Evolutionary conservation across 2,888 invertebrate species (phyloP).

Genomic region (Phaedon cochleariae): DNA sequence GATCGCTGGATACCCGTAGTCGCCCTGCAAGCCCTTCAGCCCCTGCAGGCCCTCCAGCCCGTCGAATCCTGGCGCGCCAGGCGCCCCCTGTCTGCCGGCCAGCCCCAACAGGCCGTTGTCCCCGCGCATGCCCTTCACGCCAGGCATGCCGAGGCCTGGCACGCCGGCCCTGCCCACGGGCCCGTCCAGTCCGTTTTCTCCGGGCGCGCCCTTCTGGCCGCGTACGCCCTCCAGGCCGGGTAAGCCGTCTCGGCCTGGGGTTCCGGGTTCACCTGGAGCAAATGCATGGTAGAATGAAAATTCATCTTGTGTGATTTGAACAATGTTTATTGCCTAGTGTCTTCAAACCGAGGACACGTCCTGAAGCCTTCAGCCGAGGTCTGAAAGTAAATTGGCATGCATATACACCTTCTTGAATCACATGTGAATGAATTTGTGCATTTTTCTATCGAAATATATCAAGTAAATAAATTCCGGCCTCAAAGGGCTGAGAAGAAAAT

Average conservation of each 20-base stretch:
- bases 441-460: too few species aligned
- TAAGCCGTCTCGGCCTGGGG: constrained; percentile 71
- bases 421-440: too few species aligned
- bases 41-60: constrained; percentile 56
- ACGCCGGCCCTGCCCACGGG: constrained; percentile 70
- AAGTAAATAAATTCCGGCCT: too few species aligned
- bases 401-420: too few species aligned
- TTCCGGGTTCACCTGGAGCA: constrained; percentile 70
- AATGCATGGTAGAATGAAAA: too few species aligned
- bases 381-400: too few species aligned
- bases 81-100: constrained; percentile 67
- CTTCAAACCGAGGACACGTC: too few species aligned
- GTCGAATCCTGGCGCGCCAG: constrained; percentile 68
- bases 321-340: too few species aligned
- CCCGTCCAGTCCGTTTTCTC: constrained; percentile 78
- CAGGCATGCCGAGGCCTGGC: constrained; percentile 68
- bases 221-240: constrained; percentile 73
- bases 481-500: too few species aligned
- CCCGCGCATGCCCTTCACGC: constrained; percentile 69
- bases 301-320: too few species aligned
- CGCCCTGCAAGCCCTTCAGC: constrained; percentile 69
- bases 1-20: constrained; percentile 67
- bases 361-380: too few species aligned
- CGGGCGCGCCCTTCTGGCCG: constrained; percentile 85
- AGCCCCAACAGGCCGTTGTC: constrained; percentile 68